phyloP scores from a whole-genome alignment of 2,797 vertebrate species.

The Chiloscyllium punctatum region DNA sequence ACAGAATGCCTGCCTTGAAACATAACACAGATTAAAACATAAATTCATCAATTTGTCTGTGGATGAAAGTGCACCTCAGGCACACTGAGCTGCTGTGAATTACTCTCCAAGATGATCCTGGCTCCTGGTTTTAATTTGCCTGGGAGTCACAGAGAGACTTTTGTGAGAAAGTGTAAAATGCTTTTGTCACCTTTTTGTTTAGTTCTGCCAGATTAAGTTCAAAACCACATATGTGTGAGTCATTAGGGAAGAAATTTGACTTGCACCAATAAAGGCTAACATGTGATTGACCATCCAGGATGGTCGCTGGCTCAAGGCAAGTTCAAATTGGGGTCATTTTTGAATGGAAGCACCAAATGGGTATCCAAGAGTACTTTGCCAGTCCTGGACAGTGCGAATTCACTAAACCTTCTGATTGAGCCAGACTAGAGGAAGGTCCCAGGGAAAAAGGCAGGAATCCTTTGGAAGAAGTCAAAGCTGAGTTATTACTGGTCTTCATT shows the following conservation, averaged over 20 bases:
- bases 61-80: not conserved
- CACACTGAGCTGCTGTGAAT: not conserved
- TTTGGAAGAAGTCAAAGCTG: not conserved
- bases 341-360: not conserved
- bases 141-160: not conserved
- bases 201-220: not conserved
- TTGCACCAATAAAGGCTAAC: not conserved
- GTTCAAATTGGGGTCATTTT: not conserved
- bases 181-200: not conserved
- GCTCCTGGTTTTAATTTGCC: not conserved
- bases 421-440: not conserved
- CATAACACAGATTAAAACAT: not conserved
- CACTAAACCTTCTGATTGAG: too few relatives aligned
- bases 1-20: not conserved
- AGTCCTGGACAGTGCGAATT: not conserved
- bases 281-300: too few relatives aligned
- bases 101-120: not conserved
- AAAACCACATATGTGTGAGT: not conserved
- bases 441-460: not conserved
- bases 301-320: not conserved
- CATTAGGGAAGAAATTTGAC: not conserved
- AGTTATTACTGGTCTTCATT: not conserved
- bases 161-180: not conserved
- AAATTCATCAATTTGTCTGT: not conserved
- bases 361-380: not conserved